Evolutionary conservation across 2,888 invertebrate genomes (phyloP), one percentile per base, ranked within the genome.

Genomic region (Bugula neritina): DNA sequence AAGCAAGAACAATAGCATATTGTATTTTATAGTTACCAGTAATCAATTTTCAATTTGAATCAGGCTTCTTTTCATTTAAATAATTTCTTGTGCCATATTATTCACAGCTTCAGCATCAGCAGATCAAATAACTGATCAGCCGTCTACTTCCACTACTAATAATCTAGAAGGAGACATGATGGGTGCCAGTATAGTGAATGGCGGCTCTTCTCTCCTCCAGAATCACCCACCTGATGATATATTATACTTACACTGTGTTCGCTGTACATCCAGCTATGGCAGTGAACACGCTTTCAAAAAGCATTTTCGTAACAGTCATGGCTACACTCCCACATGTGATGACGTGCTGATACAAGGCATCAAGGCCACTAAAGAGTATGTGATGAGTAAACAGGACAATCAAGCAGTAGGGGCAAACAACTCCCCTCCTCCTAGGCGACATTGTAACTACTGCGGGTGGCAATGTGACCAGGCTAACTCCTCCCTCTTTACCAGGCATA

Each of bases 291-390:
- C 80, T 35, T 82, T 83, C 73, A 73, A 81, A 58, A 81, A 80
- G 73, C 83, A 83, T 74, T 82, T 83, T 72, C 74, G 79, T 43
- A 82, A 82, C 73, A 79, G 79, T 70, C 83, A 83, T 76, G 80
- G 81, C 1, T 80, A 80, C 76, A 82, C 81, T 72, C 83, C 83
- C 0, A 78, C 78, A 21, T 77, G 80, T 0, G 81, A 82, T 43
- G 80, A 82, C 70, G 81, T 81, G 2, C 77, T 79, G 34, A 79
- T 82, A n/a, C 80, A 80, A 70, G 80, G 80, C 21, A 82, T 82
- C 57, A 80, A 81, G n/a, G 81, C 79, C 13, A 81, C 81, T 0
- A 80, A 80, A 25, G 70, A 70, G 52, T 54, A 54, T 31, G 63
- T 63, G 5, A 63, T 34, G 34, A 25, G 31, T 27, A 63, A 63